Conservation (phyloP, 2,888 invertebrate genomes). For the Amblyjoppa proteus region DNA sequence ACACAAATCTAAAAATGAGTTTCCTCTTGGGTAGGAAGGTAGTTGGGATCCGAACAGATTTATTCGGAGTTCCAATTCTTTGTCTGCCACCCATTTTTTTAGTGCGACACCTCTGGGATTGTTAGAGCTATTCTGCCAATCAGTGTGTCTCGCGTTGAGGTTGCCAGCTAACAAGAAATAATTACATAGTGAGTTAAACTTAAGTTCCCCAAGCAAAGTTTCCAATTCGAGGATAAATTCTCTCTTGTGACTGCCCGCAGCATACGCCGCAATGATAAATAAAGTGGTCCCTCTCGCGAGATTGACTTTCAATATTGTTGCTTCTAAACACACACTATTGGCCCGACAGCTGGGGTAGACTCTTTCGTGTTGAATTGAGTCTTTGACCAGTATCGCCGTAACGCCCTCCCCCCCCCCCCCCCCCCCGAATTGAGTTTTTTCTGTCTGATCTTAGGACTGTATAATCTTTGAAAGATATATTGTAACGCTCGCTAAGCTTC, state of each 20-base stretch:
- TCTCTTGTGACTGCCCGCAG: constrained; percentile 18
- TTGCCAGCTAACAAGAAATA: constrained; percentile 57
- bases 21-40: constrained; percentile 2
- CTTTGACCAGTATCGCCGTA: neutral
- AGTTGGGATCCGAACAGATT: neutral
- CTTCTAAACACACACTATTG: constrained; percentile 24
- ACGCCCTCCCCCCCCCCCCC: neutral
- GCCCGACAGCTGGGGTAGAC: neutral
- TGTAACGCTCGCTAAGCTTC: neutral
- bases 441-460: neutral
- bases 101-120: constrained; percentile 41
- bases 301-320: constrained; percentile 32
- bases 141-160: constrained; percentile 51
- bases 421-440: neutral
- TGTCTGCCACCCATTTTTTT: neutral
- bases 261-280: constrained; percentile 53
- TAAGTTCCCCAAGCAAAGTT: constrained; percentile 30
- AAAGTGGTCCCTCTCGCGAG: constrained; percentile 23
- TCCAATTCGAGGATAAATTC: constrained; percentile 46
- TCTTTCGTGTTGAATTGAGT: neutral
- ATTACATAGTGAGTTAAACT: constrained; percentile 27
- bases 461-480: neutral
- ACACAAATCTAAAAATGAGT: constrained; percentile 51
- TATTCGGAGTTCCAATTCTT: neutral
- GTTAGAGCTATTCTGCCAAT: constrained; percentile 42